Evolutionary conservation across 2,888 invertebrate genomes (phyloP), one percentile per base, ranked within the genome.

Genomic region (Cistogaster globosa): DNA sequence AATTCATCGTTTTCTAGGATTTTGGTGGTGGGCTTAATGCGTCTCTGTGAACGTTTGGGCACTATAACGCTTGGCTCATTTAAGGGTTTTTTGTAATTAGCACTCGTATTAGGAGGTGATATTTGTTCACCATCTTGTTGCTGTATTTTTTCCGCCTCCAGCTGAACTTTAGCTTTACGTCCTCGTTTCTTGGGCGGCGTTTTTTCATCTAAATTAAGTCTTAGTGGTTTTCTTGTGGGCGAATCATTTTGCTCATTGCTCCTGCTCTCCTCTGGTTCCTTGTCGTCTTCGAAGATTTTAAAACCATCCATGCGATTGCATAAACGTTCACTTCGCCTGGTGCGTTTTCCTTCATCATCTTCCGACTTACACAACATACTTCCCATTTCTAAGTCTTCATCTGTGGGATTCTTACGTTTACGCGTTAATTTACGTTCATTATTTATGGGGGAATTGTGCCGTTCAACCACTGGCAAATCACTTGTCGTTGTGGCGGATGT

Each of bases 21-120:
- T 91, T 95, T 95, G 9, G 94, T 94, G 4, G 95, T 95, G 9
- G 95, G 95, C 89, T 95, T 95, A 72, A 95, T 94, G 75, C 95
- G 93, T 6, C 95, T 93, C 75, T 93, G 93, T 22, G 94, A 91
- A 72, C 94, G 92, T 88, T 94, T 92, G 0, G 92, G 91, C 67
- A 88, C 86, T 58, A 89, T 87, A 71, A 63, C 83, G 45, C 83
- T 45, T 42, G 67, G 22, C 36, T 55, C 84, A 38, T 26, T 51
- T 48, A 36, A 11, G 11, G 20, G 20, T 68, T 75, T 82, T 42
- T 62, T 83, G n/a, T 38, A 68, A 14, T 26, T 60, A 42, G 42
- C 20, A 2, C 14, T 20, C 0, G 20, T 16, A n/a, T 71, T 16
- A 20, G 72, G 51, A 4, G 74, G 22, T 5, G 82, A 38, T 9